phyloP scores from a whole-genome alignment of 2,113 vertebrate genomes.

The Coregonus clupeaformis region DNA sequence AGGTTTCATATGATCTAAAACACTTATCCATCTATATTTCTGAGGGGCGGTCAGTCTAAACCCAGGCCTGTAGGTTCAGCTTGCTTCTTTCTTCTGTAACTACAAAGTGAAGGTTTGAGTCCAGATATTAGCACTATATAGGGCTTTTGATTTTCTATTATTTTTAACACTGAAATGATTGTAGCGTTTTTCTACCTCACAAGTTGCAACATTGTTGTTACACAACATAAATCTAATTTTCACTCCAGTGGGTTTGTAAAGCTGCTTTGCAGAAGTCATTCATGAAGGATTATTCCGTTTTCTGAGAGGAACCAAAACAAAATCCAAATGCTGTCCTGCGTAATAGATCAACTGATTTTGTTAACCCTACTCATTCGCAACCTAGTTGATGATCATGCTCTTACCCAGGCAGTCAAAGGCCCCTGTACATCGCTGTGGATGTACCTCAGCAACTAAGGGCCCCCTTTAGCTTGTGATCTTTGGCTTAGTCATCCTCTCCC shows the following conservation, averaged over 20 bases:
- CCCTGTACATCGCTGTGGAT: no score
- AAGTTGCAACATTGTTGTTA: not conserved
- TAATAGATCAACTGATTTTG: not conserved
- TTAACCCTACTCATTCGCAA: not conserved
- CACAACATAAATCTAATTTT: conserved; percentile 36
- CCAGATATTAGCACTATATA: not conserved
- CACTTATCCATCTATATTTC: no score
- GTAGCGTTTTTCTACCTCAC: not conserved
- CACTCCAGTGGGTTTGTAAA: conserved; percentile 54
- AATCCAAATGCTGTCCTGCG: not conserved
- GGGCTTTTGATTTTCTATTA: not conserved
- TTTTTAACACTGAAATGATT: not conserved
- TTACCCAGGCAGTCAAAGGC: not conserved
- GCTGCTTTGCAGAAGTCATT: conserved; percentile 60
- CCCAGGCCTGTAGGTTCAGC: no score
- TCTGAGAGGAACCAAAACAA: not conserved
- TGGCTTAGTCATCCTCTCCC: no score
- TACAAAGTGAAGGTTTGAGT: not conserved
- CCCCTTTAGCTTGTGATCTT: no score
- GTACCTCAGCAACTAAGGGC: no score
- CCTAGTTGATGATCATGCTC: not conserved
- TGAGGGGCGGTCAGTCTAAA: no score
- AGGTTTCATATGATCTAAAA: no score
- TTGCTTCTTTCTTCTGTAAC: not conserved
- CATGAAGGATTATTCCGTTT: conserved; percentile 48